Conservation (phyloP, 2,113 vertebrate species). For the Hemiprocne comata region DNA sequence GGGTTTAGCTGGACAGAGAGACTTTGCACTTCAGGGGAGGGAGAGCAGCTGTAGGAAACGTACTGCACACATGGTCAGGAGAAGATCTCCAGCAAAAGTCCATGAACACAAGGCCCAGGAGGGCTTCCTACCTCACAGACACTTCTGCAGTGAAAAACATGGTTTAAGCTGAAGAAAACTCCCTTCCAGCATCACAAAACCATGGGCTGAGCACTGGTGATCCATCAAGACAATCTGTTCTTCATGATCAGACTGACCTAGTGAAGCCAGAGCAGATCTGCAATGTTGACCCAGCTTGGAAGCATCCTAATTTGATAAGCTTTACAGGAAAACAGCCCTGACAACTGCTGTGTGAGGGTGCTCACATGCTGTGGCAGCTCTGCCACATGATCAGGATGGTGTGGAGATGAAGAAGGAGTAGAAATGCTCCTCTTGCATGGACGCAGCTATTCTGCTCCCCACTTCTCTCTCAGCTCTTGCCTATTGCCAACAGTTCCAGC, state of each 20-base stretch:
- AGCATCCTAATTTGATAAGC: neutral
- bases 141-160: neutral
- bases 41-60: neutral
- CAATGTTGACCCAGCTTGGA: neutral
- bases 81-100: neutral
- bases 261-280: neutral
- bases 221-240: neutral
- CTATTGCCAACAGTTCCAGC: neutral
- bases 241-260: neutral
- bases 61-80: rapidly evolving
- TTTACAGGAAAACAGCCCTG: neutral
- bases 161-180: neutral
- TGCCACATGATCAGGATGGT: neutral
- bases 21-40: neutral
- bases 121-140: neutral
- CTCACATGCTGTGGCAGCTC: neutral
- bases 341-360: neutral
- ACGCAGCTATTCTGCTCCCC: neutral
- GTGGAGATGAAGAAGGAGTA: neutral
- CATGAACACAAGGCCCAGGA: rapidly evolving
- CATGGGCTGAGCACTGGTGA: neutral
- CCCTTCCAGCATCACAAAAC: neutral
- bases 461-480: neutral
- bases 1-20: neutral
- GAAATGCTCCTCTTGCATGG: neutral